Evolutionary conservation across 2,888 invertebrate species (phyloP), one percentile per base, ranked within the genome.

Genomic region (Cerceris rybyensis): DNA sequence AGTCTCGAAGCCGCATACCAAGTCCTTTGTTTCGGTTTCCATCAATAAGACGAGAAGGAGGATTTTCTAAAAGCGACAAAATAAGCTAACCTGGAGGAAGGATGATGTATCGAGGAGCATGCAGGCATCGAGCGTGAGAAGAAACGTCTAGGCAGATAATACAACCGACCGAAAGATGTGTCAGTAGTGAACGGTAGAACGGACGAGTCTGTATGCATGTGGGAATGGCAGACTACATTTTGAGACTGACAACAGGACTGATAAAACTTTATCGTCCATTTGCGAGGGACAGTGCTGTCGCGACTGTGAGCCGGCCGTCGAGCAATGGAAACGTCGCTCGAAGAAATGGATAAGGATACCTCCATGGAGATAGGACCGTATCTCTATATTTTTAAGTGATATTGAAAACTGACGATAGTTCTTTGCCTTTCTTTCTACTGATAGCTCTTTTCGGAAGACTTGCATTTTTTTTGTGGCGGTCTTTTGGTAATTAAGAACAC

Each of bases 231-330:
- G 72, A 65, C 59, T 65, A 76, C 81, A 60, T 84, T 87, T 83
- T 81, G 66, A 78, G 76, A 82, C 78, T 82, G 87, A 86, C 84
- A 82, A 81, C 77, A 63, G 63, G 69, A 78, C 78, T 59, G 86
- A 87, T 88, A 88, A 88, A 82, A 81, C 69, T 85, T 88, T 88
- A 87, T 88, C 87, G 79, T 72, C 57, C 77, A 76, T 84, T 85
- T 80, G 73, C 69, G 80, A 74, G 78, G 76, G 78, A 80, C 82
- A 70, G 70, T 54, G 60, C 71, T 64, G 66, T 69, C 76, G 66
- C 73, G 55, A 57, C 57, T 8, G 70, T 11, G 59, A 71, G 63
- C 68, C 72, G 74, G 63, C 66, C 65, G 55, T 67, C 49, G 39
- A 9, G 64, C 72, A 52, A 63, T 69, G 69, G 75, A 60, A 79